Base-by-base conservation (phyloP, 2,888 invertebrate species). In the Tridacna gigas region DNA sequence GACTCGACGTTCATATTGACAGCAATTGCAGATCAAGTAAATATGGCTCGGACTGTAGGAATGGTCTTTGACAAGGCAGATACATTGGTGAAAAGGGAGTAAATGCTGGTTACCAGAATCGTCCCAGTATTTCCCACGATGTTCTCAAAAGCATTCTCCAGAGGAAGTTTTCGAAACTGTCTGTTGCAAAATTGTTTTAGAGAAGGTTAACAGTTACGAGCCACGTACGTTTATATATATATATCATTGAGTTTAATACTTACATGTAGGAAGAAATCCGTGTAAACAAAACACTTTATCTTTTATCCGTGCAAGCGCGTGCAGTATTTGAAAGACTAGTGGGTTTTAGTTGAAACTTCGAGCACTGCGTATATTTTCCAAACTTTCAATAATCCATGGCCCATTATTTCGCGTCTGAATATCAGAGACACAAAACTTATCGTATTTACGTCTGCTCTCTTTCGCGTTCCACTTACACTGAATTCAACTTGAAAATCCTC, bases 321-420 rank as follows among this genome's bases (percentile, higher is more conserved):
- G 51, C 12, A 5, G 25, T 56, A 25, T 25, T 22, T 71, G 71
- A 71, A 71, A 71, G 71, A 71, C 71, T 51, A 12, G 13, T 51
- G 71, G 71, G 71, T 71, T 51, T 13, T 25, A 51, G 22, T 18
- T 15, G 26, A 11, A 51, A 22, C n/a, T 51, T 47, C 22, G 7
- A 51, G n/a, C 71, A 71, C 71, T 71, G 18, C 28, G 48, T 71
- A 71, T 71, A 26, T 47, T n/a, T 69, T 26, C 71, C 13, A 45
- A 15, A n/a, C 13, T 45, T 9, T 51, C 25, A 51, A 26, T 51
- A 51, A 48, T 71, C 71, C 71, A 51, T 51, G 22, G 7, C 26
- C 51, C n/a, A 13, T 25, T 28, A 15, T 28, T 67, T 15, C 63
- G 4, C 15, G 22, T 63, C 26, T 25, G 22, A 22, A 25, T 13